Base-by-base conservation (phyloP, 2,888 invertebrate genomes). In the Ceriagrion tenellum region DNA sequence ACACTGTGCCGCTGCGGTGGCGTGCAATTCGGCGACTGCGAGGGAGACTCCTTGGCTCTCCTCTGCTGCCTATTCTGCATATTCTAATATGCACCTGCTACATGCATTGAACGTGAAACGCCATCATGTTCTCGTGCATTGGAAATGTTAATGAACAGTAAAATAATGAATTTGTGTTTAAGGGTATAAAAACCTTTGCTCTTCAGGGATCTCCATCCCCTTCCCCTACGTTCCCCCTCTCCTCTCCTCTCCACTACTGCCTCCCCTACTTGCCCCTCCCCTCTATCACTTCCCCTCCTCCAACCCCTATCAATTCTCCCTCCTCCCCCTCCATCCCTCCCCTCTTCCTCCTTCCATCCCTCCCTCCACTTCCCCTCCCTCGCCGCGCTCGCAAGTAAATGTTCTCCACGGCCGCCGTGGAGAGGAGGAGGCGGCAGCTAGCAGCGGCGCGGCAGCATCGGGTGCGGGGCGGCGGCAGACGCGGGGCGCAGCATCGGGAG, bases 401-500 rank as follows among this genome's bases (percentile, higher is more conserved):
- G 81, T 35, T 81, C 81, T 35, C 35, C 81, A 35, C 81, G 30
- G 30, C 81, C 69, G 69, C n/a, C 69, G 69, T n/a, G 81, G 81
- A 35, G 30, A 81, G 81, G 35, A 16, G 81, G 35, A 81, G 81
- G 35, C 13, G 12, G 12, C 16, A 81, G 81, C 81, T 10, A 81
- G 81, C 81, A 35, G 81, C 81, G 13, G 13, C 8, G 81, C 81
- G 16, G 35, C 81, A 4, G 30, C 81, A 81, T 16, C 81, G 81
- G 81, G 81, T 35, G 81, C 81, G 81, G 81, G 69, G 81, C 13
- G 30, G 81, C 30, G 81, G 35, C 81, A 81, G 81, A 81, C 81
- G 81, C 81, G 81, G 81, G 81, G 81, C 81, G 81, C 81, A 81
- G 81, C 69, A 69, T 69, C 69, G 69, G 69, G 69, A 69, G 26